phyloP scores from a whole-genome alignment of 2,888 invertebrate species.

The Physocephala rufipes region DNA sequence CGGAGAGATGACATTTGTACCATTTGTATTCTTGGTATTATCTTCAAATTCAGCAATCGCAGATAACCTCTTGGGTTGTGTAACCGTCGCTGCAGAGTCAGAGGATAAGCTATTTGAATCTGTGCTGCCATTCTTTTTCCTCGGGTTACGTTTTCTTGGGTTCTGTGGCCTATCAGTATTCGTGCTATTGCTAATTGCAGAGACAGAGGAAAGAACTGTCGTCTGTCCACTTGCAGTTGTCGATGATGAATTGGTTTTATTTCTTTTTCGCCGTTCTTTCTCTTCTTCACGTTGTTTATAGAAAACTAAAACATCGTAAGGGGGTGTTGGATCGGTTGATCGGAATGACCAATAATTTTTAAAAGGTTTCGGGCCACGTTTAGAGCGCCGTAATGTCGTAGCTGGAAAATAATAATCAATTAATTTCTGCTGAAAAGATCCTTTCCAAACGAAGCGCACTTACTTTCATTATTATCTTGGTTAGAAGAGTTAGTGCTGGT shows the following conservation, averaged over 20 bases:
- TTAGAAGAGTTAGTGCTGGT: background rate
- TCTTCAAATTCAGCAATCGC: conserved; percentile 7
- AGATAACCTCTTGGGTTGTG: background rate
- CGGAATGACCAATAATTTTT: conserved; percentile 37
- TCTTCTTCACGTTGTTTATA: conserved; percentile 7
- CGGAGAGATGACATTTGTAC: no score
- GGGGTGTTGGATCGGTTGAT: conserved; percentile 32
- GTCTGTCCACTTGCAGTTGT: background rate
- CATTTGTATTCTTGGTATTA: background rate
- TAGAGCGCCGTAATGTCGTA: conserved; percentile 52
- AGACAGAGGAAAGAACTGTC: conserved; percentile 26
- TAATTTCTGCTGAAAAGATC: background rate
- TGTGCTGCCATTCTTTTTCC: background rate
- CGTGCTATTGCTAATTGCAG: conserved; percentile 5
- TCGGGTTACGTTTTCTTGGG: background rate
- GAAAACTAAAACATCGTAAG: conserved; percentile 8
- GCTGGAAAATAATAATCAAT: background rate
- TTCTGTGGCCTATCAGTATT: background rate
- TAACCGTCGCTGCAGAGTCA: background rate
- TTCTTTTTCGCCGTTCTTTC: conserved; percentile 4
- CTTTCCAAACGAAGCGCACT: background rate
- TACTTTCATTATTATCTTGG: conserved; percentile 8
- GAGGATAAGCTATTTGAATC: conserved; percentile 3
- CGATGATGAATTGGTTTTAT: background rate
- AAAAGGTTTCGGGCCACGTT: conserved; percentile 51